These are phyloP conservation scores for Coregonus sp. DNA, from an alignment of 2,797 vertebrate species.

Conservation along the genomic window DNA sequence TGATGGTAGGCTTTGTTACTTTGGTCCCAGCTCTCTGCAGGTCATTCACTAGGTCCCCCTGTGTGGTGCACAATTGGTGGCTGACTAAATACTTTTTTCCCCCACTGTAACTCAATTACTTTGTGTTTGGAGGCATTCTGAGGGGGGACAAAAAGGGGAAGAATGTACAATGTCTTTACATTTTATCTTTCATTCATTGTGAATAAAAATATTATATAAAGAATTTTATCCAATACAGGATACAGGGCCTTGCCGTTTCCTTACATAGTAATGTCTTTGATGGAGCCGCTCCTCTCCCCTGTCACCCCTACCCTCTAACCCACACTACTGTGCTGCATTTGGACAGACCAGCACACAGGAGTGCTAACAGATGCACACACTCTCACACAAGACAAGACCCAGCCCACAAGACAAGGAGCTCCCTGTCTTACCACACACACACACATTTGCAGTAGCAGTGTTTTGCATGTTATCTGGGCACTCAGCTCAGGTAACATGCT, in stretches of 20 bases:
- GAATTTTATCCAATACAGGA: no score
- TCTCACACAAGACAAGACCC: neutral
- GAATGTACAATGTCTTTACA: no score
- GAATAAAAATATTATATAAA: no score
- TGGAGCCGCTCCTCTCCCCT: constrained; percentile 13
- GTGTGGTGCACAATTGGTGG: no score
- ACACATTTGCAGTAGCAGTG: neutral
- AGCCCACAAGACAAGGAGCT: constrained; percentile 28
- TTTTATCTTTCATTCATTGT: no score
- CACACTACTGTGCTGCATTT: constrained; percentile 33
- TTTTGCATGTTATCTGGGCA: neutral
- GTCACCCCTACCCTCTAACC: constrained; percentile 25
- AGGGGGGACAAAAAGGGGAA: no score
- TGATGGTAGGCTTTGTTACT: no score
- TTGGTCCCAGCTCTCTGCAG: no score
- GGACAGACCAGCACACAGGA: constrained; percentile 21
- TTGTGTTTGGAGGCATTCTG: no score
- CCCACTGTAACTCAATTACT: no score
- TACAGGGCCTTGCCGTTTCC: neutral
- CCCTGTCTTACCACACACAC: constrained; percentile 16
- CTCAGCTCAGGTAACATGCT: neutral
- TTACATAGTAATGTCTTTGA: constrained; percentile 20
- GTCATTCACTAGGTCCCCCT: no score
- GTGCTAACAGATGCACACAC: constrained; percentile 29
- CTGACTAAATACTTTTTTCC: no score